These are phyloP conservation scores for Synergus laeviventris DNA, from an alignment of 2,888 invertebrate genomes.

Conservation along the genomic window DNA sequence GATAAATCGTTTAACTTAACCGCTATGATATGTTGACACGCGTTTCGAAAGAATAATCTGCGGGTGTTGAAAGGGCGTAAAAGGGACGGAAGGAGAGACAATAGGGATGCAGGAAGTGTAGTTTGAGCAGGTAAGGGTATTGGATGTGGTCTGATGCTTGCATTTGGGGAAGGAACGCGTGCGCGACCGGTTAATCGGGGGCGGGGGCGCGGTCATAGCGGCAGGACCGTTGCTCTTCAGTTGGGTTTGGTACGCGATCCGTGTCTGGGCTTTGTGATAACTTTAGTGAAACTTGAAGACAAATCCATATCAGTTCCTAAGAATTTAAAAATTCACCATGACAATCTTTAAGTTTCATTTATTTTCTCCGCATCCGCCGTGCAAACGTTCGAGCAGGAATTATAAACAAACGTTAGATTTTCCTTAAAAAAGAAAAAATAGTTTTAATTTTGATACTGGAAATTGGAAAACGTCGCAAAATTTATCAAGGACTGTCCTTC, in stretches of 20 bases:
- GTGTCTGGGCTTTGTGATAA: constrained; percentile 60
- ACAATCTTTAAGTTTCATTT: neutral
- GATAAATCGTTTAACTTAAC: neutral
- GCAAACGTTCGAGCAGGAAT: constrained; percentile 11
- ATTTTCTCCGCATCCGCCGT: neutral
- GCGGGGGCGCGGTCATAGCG: constrained; percentile 70
- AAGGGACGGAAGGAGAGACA: constrained; percentile 38
- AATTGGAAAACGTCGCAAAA: neutral
- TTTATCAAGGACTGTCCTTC: neutral
- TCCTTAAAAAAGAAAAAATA: neutral
- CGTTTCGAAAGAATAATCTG: constrained; percentile 24
- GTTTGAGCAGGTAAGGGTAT: constrained; percentile 42
- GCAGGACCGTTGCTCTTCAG: constrained; percentile 68
- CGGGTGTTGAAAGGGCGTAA: constrained; percentile 38
- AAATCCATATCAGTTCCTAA: neutral
- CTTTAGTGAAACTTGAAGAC: neutral
- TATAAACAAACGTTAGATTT: neutral
- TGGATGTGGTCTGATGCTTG: constrained; percentile 49
- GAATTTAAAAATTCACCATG: neutral
- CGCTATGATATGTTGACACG: neutral
- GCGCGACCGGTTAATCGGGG: constrained; percentile 67
- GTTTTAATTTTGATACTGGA: neutral
- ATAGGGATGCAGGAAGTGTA: constrained; percentile 35
- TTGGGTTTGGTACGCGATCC: constrained; percentile 73
- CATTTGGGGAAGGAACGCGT: constrained; percentile 67